Conservation (phyloP, 2,888 invertebrate species). For the Euplagia quadripunctaria region DNA sequence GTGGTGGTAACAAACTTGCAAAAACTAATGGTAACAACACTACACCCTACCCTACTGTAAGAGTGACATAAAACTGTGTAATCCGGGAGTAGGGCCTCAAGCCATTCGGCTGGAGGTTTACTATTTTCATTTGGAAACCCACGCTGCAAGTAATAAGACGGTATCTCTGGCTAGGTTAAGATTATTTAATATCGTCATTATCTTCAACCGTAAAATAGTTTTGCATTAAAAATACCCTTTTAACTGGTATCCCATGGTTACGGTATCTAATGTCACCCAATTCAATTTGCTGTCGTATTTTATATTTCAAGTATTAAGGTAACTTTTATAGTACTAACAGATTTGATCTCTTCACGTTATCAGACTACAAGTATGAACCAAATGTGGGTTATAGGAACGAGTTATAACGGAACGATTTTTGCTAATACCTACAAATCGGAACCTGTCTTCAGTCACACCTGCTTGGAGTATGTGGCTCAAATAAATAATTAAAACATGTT, state of each 20-base stretch:
- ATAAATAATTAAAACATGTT: constrained; percentile 75
- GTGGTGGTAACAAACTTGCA: too few relatives aligned
- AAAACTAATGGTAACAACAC: too few relatives aligned
- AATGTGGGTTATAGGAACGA: constrained; percentile 78
- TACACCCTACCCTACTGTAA: too few relatives aligned
- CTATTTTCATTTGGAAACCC: too few relatives aligned
- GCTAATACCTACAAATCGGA: constrained; percentile 74
- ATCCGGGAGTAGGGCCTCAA: too few relatives aligned
- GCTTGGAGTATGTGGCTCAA: constrained; percentile 69
- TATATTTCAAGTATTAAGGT: background rate
- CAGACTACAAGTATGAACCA: constrained; percentile 43
- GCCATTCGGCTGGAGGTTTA: too few relatives aligned
- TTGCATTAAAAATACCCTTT: too few relatives aligned
- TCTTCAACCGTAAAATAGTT: too few relatives aligned
- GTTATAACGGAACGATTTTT: constrained; percentile 80
- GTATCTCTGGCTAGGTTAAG: too few relatives aligned
- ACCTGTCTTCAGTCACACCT: constrained; percentile 78
- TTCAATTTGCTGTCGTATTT: background rate
- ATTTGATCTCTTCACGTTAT: constrained; percentile 6
- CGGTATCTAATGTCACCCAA: background rate
- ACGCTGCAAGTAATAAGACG: too few relatives aligned
- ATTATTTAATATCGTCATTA: too few relatives aligned
- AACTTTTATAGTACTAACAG: constrained; percentile 1
- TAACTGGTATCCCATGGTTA: background rate
- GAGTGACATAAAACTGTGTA: too few relatives aligned